These are phyloP conservation scores for Caretta caretta DNA, from an alignment of 2,113 vertebrate species.

Conservation along the genomic window DNA sequence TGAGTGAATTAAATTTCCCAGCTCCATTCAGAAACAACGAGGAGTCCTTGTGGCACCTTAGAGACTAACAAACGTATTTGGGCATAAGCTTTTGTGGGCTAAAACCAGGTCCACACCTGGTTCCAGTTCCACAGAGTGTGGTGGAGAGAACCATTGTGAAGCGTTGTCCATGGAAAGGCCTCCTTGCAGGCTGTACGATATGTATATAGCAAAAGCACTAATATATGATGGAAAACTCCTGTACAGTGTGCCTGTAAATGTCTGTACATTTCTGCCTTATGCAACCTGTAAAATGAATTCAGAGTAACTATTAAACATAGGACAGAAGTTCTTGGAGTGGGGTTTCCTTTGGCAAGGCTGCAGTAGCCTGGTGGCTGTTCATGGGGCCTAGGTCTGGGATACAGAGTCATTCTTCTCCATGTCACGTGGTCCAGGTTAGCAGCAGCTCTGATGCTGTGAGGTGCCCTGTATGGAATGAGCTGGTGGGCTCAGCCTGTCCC, in stretches of 20 bases:
- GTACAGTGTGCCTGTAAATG: constrained; percentile 56
- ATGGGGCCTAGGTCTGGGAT: not conserved
- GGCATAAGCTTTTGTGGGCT: too few species aligned
- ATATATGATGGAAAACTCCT: constrained; percentile 36
- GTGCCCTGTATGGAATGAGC: not conserved
- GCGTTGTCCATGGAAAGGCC: rapidly evolving
- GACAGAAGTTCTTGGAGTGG: rapidly evolving
- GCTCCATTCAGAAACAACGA: too few species aligned
- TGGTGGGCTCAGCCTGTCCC: not conserved
- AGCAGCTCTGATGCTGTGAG: not conserved
- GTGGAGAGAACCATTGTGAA: not conserved
- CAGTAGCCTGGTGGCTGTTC: not conserved
- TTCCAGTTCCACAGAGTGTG: not conserved
- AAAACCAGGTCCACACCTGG: not conserved
- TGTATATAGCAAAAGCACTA: constrained; percentile 73
- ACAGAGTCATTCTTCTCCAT: not conserved
- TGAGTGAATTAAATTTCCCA: not conserved
- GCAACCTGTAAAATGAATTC: not conserved
- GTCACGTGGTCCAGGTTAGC: not conserved
- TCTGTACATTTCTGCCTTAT: constrained; percentile 35
- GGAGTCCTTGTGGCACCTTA: too few species aligned
- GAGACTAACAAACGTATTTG: too few species aligned
- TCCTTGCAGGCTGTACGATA: constrained; percentile 56
- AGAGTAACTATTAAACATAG: constrained; percentile 29
- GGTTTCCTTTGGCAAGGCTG: not conserved